Conservation (phyloP, 2,888 invertebrate species). For the Baccha elongata region DNA sequence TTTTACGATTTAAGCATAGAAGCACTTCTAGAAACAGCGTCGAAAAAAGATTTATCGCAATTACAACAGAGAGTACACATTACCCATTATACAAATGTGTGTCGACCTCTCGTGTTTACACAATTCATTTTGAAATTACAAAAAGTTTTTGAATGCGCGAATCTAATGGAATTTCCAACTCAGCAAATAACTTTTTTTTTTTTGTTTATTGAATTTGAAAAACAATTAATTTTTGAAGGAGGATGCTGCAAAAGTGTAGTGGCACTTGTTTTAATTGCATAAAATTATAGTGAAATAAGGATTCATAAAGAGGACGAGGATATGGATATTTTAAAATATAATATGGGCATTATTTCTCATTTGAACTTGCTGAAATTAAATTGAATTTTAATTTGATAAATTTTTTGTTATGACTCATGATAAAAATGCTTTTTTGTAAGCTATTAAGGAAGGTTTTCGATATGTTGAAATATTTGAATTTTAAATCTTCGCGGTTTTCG, state of each 20-base stretch:
- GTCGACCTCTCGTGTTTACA: slow-evolving; percentile 60
- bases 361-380: too few species aligned
- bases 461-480: too few species aligned
- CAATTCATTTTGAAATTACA: slow-evolving; percentile 49
- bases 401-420: too few species aligned
- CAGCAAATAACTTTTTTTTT: slow-evolving; percentile 57
- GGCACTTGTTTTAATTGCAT: slow-evolving; percentile 11
- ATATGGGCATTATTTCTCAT: too few species aligned
- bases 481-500: too few species aligned
- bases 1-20: slow-evolving; percentile 11
- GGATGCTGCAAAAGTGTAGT: neutral
- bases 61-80: slow-evolving; percentile 38
- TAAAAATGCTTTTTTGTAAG: too few species aligned
- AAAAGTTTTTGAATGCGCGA: slow-evolving; percentile 44
- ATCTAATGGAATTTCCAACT: slow-evolving; percentile 65
- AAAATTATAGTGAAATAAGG: neutral
- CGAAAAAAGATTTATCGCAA: slow-evolving; percentile 60
- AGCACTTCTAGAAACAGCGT: slow-evolving; percentile 20
- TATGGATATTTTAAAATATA: too few species aligned
- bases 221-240: neutral
- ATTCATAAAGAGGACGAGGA: too few species aligned
- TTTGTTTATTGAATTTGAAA: neutral
- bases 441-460: too few species aligned
- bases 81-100: slow-evolving; percentile 57
- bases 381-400: too few species aligned